Percentiles rank a stretch among this genome's conserved stretches.
Evolutionary conservation across 2,797 vertebrate species (phyloP).

Genomic region (Xenopus petersii): DNA sequence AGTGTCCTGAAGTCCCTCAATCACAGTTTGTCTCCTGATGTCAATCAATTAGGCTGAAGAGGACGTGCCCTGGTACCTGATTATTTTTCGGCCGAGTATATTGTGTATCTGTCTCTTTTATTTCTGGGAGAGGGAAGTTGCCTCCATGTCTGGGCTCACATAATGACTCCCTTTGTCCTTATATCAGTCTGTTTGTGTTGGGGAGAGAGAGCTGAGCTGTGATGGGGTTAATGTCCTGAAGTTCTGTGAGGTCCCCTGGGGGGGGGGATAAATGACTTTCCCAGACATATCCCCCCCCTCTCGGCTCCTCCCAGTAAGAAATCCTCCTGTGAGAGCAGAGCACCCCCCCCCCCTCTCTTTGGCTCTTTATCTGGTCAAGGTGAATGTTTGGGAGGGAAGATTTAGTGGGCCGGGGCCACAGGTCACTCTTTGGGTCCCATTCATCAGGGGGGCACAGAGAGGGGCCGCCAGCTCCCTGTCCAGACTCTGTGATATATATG

Average conservation of each 20-base stretch:
- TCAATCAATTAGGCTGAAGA: no score
- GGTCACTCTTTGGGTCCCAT: slow-evolving; percentile 44
- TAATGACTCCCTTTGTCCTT: no score
- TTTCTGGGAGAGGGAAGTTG: no score
- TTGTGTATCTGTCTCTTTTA: no score
- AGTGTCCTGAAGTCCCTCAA: neutral
- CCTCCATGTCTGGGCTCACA: no score
- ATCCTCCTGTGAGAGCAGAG: slow-evolving; percentile 26
- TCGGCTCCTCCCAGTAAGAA: slow-evolving; percentile 45
- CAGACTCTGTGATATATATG: neutral
- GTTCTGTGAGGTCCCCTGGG: slow-evolving; percentile 44
- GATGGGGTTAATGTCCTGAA: slow-evolving; percentile 44
- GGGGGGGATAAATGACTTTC: slow-evolving; percentile 37
- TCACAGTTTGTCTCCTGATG: neutral
- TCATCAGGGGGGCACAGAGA: slow-evolving; percentile 43
- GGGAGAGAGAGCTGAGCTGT: neutral
- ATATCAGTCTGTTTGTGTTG: no score
- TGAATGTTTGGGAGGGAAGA: slow-evolving; percentile 47
- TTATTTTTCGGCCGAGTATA: no score
- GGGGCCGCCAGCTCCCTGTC: slow-evolving; percentile 17
- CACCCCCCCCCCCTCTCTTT: slow-evolving; percentile 4
- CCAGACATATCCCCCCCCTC: slow-evolving; percentile 34
- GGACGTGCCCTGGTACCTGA: no score
- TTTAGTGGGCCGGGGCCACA: slow-evolving; percentile 43
- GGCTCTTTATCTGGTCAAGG: slow-evolving; percentile 47